Percentiles rank a stretch among this genome's conserved stretches.
Conservation (phyloP, 2,797 vertebrate species). For the Choloepus didactylus region DNA sequence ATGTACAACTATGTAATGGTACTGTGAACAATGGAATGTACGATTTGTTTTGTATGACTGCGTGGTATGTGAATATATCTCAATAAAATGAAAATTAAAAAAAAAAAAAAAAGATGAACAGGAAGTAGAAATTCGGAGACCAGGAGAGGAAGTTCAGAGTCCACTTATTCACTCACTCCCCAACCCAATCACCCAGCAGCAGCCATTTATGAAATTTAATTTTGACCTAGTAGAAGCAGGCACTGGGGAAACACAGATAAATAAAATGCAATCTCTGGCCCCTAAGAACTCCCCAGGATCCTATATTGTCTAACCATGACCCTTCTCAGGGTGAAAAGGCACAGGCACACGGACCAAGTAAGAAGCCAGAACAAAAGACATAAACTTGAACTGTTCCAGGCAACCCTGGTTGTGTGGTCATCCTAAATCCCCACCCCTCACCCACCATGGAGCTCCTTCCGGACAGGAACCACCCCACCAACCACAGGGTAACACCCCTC, state of each 20-base stretch:
- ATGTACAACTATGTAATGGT: no score
- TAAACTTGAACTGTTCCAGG: neutral
- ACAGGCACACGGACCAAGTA: neutral
- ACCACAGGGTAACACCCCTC: neutral
- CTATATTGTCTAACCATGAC: neutral
- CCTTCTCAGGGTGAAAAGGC: neutral
- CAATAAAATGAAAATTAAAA: no score
- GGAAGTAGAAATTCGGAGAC: neutral
- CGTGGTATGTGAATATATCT: no score
- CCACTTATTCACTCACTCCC: neutral
- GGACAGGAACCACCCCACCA: neutral
- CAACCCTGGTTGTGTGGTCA: fast-evolving
- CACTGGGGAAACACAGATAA: neutral
- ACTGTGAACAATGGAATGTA: no score
- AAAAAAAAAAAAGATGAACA: neutral
- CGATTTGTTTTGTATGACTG: no score
- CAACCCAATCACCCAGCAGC: neutral
- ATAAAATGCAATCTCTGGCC: neutral
- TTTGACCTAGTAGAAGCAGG: neutral
- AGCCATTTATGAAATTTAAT: neutral
- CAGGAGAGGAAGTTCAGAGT: neutral
- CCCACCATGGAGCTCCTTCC: fast-evolving
- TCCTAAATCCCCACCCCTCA: neutral
- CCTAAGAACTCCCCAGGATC: neutral
- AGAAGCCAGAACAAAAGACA: neutral